Evolutionary conservation across 2,888 invertebrate species (phyloP).

Genomic region (Cylloceria caligata): DNA sequence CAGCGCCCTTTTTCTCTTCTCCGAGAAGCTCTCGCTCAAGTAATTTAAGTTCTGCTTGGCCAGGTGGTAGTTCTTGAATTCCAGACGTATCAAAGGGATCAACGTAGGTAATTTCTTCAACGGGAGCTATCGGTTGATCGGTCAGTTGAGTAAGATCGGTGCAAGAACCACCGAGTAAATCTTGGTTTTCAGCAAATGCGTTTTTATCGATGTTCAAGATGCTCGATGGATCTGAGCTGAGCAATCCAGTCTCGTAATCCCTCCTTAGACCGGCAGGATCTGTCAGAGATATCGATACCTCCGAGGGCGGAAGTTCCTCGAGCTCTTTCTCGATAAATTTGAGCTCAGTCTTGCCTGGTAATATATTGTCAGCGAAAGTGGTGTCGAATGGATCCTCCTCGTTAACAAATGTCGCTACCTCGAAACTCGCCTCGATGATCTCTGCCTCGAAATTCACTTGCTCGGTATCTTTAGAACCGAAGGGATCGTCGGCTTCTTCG

Average conservation of each 20-base stretch:
- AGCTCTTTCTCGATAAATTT: slow-evolving; percentile 87
- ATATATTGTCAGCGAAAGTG: slow-evolving; percentile 91
- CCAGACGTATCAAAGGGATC: slow-evolving; percentile 96
- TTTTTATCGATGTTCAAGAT: slow-evolving; percentile 62
- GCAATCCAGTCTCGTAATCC: slow-evolving; percentile 81
- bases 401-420: slow-evolving; percentile 85
- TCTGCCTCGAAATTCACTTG: slow-evolving; percentile 77
- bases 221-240: slow-evolving; percentile 68
- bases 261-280: slow-evolving; percentile 87
- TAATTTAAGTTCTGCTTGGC: slow-evolving; percentile 91
- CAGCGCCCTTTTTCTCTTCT: slow-evolving; percentile 60
- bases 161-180: slow-evolving; percentile 91
- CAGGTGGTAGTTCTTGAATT: slow-evolving; percentile 90
- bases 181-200: slow-evolving; percentile 84
- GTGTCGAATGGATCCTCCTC: slow-evolving; percentile 94
- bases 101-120: slow-evolving; percentile 87
- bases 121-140: slow-evolving; percentile 89
- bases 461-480: slow-evolving; percentile 84
- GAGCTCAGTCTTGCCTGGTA: slow-evolving; percentile 88
- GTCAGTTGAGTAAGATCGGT: slow-evolving; percentile 90
- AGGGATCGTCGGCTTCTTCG: slow-evolving; percentile 84
- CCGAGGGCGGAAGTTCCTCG: slow-evolving; percentile 85
- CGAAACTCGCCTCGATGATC: slow-evolving; percentile 82
- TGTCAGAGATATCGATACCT: slow-evolving; percentile 87
- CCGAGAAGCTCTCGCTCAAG: slow-evolving; percentile 91